Percentiles rank a stretch among this genome's conserved stretches.
Evolutionary conservation across 2,888 invertebrate genomes (phyloP).

Genomic region (Spatulosminthurus flaviceps): DNA sequence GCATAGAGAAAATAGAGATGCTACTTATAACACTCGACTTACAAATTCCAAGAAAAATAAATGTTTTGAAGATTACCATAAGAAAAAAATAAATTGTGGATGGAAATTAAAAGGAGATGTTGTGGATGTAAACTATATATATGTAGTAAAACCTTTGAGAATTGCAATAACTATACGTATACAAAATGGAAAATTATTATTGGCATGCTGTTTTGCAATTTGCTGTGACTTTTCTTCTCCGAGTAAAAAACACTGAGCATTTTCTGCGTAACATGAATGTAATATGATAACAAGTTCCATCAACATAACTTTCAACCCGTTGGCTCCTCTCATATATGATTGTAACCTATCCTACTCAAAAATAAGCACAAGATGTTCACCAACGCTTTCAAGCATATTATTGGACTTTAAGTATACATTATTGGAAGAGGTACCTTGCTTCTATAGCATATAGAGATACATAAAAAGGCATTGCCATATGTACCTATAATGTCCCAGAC

Average conservation of each 20-base stretch:
- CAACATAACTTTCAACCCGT: conserved; percentile 14
- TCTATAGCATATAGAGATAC: neutral
- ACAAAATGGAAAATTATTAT: neutral
- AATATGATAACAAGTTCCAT: conserved; percentile 18
- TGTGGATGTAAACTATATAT: too few species aligned
- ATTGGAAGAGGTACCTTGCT: neutral
- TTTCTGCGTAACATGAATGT: neutral
- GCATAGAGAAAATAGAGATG: too few species aligned
- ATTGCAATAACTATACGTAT: neutral
- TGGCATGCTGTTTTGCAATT: conserved; percentile 3
- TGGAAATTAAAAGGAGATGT: too few species aligned
- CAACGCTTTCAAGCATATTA: too few species aligned
- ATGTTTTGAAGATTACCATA: too few species aligned
- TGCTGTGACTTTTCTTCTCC: neutral
- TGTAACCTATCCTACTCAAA: too few species aligned
- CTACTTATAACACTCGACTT: too few species aligned
- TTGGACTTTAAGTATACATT: too few species aligned
- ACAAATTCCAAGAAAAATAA: too few species aligned
- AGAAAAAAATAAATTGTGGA: too few species aligned
- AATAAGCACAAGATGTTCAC: too few species aligned
- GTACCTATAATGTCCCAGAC: neutral
- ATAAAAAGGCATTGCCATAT: neutral
- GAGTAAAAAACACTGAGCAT: neutral
- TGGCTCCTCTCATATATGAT: too few species aligned
- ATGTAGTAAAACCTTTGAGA: neutral